phyloP scores from a whole-genome alignment of 2,113 vertebrate species.

The Myocastor coypus region DNA sequence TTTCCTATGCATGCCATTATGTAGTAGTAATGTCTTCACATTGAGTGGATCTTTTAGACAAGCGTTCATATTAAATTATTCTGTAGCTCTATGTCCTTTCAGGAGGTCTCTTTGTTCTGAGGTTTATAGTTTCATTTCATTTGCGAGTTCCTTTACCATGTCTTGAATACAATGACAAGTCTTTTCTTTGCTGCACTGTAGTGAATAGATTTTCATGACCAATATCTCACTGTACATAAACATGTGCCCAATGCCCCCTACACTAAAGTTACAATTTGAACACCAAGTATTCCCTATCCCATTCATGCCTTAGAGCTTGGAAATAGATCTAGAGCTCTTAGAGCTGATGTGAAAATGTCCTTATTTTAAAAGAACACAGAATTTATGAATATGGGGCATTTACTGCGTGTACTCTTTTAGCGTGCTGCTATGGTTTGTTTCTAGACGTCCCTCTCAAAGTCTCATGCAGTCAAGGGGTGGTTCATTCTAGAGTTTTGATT shows the following conservation, averaged over 20 bases:
- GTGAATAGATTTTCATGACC: not conserved
- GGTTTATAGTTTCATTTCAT: not conserved
- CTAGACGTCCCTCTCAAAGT: too few relatives aligned
- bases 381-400: not conserved
- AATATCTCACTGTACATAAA: not conserved
- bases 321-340: not conserved
- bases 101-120: not conserved
- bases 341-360: not conserved
- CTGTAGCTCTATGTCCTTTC: not conserved
- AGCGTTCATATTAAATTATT: not conserved
- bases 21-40: not conserved
- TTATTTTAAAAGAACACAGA: not conserved
- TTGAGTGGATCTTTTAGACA: not conserved
- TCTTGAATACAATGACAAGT: not conserved
- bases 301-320: not conserved
- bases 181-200: not conserved
- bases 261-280: not conserved
- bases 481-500: too few relatives aligned
- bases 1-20: not conserved
- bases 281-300: not conserved
- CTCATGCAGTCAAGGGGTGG: too few relatives aligned
- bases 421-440: too few relatives aligned
- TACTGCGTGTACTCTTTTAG: not conserved
- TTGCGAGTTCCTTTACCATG: not conserved
- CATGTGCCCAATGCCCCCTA: rapidly evolving